Base-by-base conservation (phyloP, 1,140 invertebrate genomes). In the Macrobrachium rosenbergii region DNA sequence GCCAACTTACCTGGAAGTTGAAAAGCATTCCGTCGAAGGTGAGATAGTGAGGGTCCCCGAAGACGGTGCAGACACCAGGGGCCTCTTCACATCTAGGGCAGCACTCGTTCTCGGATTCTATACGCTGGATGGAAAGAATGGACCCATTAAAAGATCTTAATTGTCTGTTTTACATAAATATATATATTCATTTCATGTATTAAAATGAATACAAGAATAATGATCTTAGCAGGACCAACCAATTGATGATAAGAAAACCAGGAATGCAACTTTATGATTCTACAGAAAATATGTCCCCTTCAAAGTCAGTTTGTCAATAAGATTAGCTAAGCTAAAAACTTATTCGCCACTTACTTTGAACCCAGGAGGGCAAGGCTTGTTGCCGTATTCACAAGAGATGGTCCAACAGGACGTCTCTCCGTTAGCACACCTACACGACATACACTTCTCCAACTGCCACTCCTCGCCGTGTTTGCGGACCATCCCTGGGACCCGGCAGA, bases 1-100 rank as follows among this genome's bases (percentile, higher is more conserved):
- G 28, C 28, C 28, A 37, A 60, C 67, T 88, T 21, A 92, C 92
- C 90, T 97, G 97, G 91, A 98, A 98, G 90, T 95, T 97, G 91
- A 96, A 97, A 87, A 97, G 96, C 90, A 96, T 95, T 23, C 97
- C 97, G 91, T 99, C 98, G 91, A 98, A 99, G 10, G 97, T 98
- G 90, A 96, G 95, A 91, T 98, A 98, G 91, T 98, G 97, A 0
- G 97, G 97, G 92, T 98, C 97, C 2, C 97, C 97, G 91, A 97
- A 98, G 0, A 97, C 97, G 0, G 96, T 96, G 92, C 97, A 98
- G 0, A 97, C 95, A 8, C 96, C 97, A 81, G 97, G 96, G 82
- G 95, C 95, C 92, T 97, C 96, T 45, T 96, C 94, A 91, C 97
- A 98, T 89, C 95, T 94, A 2, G 95, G 94, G 92, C 97, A 99